These are phyloP conservation scores for Nematopogon swammerdamellus DNA, from an alignment of 2,888 invertebrate species.

Conservation along the genomic window DNA sequence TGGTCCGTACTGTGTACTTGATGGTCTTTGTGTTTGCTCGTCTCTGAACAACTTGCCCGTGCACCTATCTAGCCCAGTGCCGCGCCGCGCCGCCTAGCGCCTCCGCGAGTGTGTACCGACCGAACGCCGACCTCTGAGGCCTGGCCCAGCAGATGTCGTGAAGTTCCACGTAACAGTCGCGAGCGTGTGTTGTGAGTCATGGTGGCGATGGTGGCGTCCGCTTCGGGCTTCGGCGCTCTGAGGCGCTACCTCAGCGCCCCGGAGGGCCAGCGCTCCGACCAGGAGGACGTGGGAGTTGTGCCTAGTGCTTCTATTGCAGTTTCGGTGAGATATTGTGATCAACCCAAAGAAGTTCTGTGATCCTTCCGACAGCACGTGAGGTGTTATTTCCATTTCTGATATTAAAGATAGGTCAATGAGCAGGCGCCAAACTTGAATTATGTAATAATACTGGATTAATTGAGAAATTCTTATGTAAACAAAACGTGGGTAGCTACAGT, in stretches of 20 bases:
- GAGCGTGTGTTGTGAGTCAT: slow-evolving; percentile 18
- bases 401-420: too few relatives aligned
- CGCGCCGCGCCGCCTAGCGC: too few relatives aligned
- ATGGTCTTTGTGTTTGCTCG: too few relatives aligned
- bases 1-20: too few relatives aligned
- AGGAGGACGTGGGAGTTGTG: slow-evolving; percentile 24
- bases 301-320: slow-evolving; percentile 43
- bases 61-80: too few relatives aligned
- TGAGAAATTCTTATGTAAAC: too few relatives aligned
- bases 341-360: background rate
- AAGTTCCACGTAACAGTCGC: slow-evolving; percentile 10
- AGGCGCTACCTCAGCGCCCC: slow-evolving; percentile 50
- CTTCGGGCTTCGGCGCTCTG: slow-evolving; percentile 50
- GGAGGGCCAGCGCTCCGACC: slow-evolving; percentile 31
- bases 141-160: background rate
- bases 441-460: too few relatives aligned
- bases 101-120: background rate
- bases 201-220: slow-evolving; percentile 52
- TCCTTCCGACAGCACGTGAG: too few relatives aligned
- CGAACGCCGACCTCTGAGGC: background rate
- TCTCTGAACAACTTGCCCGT: too few relatives aligned
- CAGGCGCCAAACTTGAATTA: too few relatives aligned
- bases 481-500: too few relatives aligned
- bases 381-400: too few relatives aligned
- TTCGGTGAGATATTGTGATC: slow-evolving; percentile 32